Base-by-base conservation (phyloP, 2,113 vertebrate species). In the Camelus bactrianus region DNA sequence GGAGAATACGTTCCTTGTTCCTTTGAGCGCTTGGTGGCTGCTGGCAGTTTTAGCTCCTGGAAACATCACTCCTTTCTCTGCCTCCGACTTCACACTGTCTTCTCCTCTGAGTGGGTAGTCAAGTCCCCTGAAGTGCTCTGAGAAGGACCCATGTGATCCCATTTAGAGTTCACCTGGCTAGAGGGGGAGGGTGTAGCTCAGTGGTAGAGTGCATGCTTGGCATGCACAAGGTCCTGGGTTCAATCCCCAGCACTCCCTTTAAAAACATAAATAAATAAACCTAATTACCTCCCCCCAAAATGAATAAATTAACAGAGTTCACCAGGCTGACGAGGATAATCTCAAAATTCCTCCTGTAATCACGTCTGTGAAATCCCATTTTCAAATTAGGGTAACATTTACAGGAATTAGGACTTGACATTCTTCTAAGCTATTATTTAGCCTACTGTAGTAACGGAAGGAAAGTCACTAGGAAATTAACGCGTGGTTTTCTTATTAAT, bases 91-190 rank as follows among this genome's bases (percentile, higher is more conserved):
- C 14, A 32, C 22, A 8, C 22, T 22, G 16, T 84, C n/a, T 30
- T 84, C n/a, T 48, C 13, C 3, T 0, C 9, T n/a, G 2, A 14
- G 3, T 65, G 6, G 54, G 22, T 3, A 15, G 24, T 11, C 54
- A 81, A 12, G 42, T 56, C 9, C 75, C 32, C 19, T 58, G 20
- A 12, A 16, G 38, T 3, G 4, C 9, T 22, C 32, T 65, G 11
- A 46, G 13, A 80, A 15, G 19, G 19, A 50, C 30, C 20, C 7
- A 38, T 4, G 9, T 15, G 26, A 26, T 58, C 67, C 15, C 8
- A 67, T 42, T 72, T 56, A 64, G 52, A 8, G 30, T 7, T 17
- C 38, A 42, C 38, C 38, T 42, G 38, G 38, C 38, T 42, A 42
- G 1, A 42, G 38, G 38, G 38, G 38, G 38, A 42, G 38, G 38